Conservation (phyloP, 2,113 vertebrate genomes). For the Rallus limicola region DNA sequence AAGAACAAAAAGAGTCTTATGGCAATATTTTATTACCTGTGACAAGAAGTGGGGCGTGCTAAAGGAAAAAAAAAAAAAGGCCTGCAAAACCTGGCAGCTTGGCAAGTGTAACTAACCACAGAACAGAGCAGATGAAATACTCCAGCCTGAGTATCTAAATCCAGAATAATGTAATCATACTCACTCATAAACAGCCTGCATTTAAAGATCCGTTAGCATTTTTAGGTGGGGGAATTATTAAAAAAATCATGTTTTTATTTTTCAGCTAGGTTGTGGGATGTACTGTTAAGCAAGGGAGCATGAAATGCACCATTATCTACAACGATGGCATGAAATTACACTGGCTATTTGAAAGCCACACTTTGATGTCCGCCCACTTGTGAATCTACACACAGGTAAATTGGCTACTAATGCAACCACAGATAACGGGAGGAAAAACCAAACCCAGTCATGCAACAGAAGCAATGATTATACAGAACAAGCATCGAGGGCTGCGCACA, state of each 20-base stretch:
- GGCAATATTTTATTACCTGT: not conserved
- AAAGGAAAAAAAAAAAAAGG: not conserved
- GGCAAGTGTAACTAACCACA: not conserved
- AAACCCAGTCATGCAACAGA: not conserved
- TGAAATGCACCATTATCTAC: fast-evolving
- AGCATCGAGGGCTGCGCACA: not conserved
- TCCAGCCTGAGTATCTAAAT: not conserved
- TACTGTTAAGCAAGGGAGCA: fast-evolving
- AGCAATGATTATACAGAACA: not conserved
- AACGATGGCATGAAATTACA: not conserved
- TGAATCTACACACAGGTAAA: not conserved
- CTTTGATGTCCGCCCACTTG: not conserved
- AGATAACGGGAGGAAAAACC: not conserved
- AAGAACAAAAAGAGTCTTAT: not conserved
- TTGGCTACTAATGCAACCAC: not conserved
- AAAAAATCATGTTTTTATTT: not conserved
- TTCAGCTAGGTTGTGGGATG: not conserved
- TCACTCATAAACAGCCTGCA: not conserved
- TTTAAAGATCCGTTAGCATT: not conserved
- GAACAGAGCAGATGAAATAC: not conserved
- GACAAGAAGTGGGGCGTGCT: not conserved
- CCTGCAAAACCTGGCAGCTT: not conserved
- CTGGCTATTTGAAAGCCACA: fast-evolving
- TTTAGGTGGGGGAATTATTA: not conserved
- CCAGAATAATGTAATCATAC: not conserved